Evolutionary conservation across 1,140 invertebrate genomes (phyloP).

Genomic region (Heliconius himera): DNA sequence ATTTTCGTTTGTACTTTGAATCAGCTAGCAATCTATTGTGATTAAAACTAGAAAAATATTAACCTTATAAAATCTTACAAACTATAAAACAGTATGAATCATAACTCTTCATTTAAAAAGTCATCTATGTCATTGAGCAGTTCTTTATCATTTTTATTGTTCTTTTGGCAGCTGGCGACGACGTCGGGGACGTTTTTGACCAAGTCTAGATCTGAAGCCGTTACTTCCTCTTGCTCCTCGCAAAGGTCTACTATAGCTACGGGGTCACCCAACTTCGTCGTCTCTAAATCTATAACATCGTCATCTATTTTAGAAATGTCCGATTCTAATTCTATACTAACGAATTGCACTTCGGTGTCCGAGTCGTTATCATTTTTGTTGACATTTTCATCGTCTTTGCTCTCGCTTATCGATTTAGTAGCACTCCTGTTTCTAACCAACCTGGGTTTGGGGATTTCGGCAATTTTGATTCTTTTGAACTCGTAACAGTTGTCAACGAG

Average conservation of each 20-base stretch:
- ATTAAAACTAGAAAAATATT: not conserved
- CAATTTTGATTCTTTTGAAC: constrained; percentile 72
- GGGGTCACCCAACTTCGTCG: constrained; percentile 52
- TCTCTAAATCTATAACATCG: constrained; percentile 65
- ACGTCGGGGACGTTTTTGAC: constrained; percentile 71
- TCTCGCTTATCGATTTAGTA: constrained; percentile 51
- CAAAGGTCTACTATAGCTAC: constrained; percentile 70
- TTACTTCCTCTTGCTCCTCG: constrained; percentile 63
- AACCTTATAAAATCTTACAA: constrained; percentile 21
- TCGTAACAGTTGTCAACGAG: constrained; percentile 70
- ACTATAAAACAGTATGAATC: constrained; percentile 44
- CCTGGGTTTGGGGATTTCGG: constrained; percentile 61
- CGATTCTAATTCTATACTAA: constrained; percentile 56
- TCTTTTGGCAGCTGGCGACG: constrained; percentile 68
- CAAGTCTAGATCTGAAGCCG: constrained; percentile 56
- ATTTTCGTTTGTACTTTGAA: constrained; percentile 22
- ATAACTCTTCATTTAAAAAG: constrained; percentile 63
- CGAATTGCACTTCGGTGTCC: constrained; percentile 69
- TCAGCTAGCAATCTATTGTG: constrained; percentile 20
- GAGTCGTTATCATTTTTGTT: constrained; percentile 63
- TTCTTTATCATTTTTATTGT: constrained; percentile 48
- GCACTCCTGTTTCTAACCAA: constrained; percentile 63
- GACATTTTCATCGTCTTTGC: constrained; percentile 46
- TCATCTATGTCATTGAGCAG: constrained; percentile 64
- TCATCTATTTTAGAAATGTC: constrained; percentile 44